phyloP scores from a whole-genome alignment of 2,113 vertebrate genomes.

The Pygoscelis adeliae region DNA sequence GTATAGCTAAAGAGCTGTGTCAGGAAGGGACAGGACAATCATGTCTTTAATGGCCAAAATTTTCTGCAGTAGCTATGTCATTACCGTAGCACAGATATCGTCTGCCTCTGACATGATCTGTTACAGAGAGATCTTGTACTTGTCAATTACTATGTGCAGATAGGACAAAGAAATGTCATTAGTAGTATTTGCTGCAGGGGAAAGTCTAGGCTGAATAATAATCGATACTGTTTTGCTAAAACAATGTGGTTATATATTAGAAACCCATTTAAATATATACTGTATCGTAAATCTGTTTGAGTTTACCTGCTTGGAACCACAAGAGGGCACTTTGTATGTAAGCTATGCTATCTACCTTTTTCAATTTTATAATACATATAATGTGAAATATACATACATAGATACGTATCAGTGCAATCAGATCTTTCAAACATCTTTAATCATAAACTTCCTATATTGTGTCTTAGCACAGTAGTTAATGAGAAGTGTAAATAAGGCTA shows the following conservation, averaged over 20 bases:
- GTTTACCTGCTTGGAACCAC: conserved; percentile 51
- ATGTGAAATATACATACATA: rapidly evolving
- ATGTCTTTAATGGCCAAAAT: neutral
- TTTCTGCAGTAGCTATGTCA: neutral
- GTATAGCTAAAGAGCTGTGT: neutral
- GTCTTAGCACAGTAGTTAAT: neutral
- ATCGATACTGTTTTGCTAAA: neutral
- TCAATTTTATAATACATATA: neutral
- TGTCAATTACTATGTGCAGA: neutral
- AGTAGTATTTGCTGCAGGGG: neutral
- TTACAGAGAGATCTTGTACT: neutral
- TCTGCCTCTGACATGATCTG: neutral
- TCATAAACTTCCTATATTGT: neutral
- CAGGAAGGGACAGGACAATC: neutral
- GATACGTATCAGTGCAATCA: neutral
- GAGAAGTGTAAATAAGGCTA: neutral
- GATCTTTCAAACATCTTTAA: neutral
- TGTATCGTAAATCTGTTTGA: neutral
- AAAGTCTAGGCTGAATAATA: neutral
- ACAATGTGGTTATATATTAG: neutral
- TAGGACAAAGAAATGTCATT: neutral
- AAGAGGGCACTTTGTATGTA: conserved; percentile 68
- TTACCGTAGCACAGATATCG: rapidly evolving
- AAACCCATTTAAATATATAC: neutral
- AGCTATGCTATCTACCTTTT: neutral